Conservation (phyloP, 2,888 invertebrate genomes). For the Oxycera nigricornis region DNA sequence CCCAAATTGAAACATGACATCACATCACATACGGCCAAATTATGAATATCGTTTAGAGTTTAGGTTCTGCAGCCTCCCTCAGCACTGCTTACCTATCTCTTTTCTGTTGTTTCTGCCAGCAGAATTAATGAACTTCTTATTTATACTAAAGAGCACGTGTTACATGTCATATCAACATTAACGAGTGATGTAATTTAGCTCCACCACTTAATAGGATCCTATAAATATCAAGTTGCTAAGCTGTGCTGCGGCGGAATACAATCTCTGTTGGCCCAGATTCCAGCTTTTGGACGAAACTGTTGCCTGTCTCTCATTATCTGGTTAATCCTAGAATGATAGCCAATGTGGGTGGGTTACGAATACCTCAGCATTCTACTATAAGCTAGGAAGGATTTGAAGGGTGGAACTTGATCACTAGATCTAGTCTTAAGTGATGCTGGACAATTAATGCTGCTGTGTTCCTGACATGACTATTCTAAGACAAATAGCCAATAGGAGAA, state of each 20-base stretch:
- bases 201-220: constrained; percentile 45
- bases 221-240: constrained; percentile 39
- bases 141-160: constrained; percentile 40
- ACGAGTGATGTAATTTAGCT: constrained; percentile 42
- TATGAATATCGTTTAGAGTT: not conserved
- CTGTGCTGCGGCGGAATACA: constrained; percentile 10
- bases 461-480: too few relatives aligned
- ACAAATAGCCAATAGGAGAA: too few relatives aligned
- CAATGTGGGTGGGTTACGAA: too few relatives aligned
- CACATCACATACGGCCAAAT: constrained; percentile 23
- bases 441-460: too few relatives aligned
- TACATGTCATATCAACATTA: constrained; percentile 36
- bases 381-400: too few relatives aligned
- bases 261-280: constrained; percentile 11
- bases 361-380: too few relatives aligned
- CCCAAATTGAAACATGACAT: constrained; percentile 36
- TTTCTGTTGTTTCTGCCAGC: constrained; percentile 10
- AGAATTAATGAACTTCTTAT: constrained; percentile 37
- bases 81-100: not conserved
- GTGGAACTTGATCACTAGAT: too few relatives aligned
- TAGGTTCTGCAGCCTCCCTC: not conserved
- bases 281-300: not conserved
- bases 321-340: constrained; percentile 19
- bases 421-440: too few relatives aligned
- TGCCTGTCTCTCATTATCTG: not conserved